A percentile compares a stretch with the other conserved stretches of the same genome.
Conservation (phyloP, 2,888 invertebrate genomes). For the Craniophora ligustri region DNA sequence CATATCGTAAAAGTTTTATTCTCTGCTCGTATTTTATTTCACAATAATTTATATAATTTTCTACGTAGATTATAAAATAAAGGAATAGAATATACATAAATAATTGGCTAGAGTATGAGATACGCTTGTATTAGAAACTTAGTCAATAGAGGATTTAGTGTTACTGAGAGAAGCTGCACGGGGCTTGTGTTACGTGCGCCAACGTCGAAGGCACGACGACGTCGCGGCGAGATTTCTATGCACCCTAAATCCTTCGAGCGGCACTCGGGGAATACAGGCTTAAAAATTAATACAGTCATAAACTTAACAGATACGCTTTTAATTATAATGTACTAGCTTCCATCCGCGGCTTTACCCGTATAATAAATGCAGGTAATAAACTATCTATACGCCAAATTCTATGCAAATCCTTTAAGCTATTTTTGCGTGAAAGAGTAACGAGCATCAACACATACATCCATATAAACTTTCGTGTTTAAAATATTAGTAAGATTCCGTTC, state of each 20-base stretch:
- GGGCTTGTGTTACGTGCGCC: conserved; percentile 19
- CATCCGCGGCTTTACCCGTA: too few relatives aligned
- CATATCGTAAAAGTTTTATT: too few relatives aligned
- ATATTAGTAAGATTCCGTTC: too few relatives aligned
- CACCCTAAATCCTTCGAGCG: conserved; percentile 8
- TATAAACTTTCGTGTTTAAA: too few relatives aligned
- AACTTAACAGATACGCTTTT: conserved; percentile 15
- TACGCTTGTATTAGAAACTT: conserved; percentile 39
- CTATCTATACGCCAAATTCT: too few relatives aligned
- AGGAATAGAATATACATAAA: conserved; percentile 12
- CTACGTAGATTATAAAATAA: neutral
- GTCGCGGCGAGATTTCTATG: conserved; percentile 12
- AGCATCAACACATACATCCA: too few relatives aligned
- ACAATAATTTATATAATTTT: neutral
- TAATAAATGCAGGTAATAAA: too few relatives aligned
- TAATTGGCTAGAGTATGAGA: neutral
- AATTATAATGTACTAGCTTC: conserved; percentile 1
- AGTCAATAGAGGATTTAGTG: conserved; percentile 41
- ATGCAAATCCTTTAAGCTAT: too few relatives aligned
- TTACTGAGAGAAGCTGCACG: conserved; percentile 15
- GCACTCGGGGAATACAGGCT: conserved; percentile 15
- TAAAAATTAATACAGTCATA: conserved; percentile 25
- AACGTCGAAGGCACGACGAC: too few relatives aligned
- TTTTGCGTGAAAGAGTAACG: too few relatives aligned
- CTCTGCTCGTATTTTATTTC: neutral